phyloP scores from a whole-genome alignment of 2,113 vertebrate species.

The Alectura lathami region DNA sequence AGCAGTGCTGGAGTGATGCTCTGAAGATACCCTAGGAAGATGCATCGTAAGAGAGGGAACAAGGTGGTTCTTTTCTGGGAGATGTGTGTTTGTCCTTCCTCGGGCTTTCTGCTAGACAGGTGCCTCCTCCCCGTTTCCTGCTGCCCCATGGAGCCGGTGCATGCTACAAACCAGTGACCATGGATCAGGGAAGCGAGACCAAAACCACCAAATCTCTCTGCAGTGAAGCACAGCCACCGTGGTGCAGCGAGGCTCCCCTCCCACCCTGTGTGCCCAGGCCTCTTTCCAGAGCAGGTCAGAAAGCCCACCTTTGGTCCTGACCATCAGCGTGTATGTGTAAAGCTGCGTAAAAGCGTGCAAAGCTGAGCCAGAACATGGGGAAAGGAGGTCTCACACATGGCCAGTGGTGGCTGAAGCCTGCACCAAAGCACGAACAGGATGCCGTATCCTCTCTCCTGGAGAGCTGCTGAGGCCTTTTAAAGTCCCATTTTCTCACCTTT shows the following conservation, averaged over 20 bases:
- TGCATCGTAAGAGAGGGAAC: not conserved
- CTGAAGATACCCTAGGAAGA: not conserved
- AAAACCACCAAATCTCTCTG: not conserved
- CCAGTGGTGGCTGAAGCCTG: not conserved
- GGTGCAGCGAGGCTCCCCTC: rapidly evolving
- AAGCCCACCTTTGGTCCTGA: not conserved
- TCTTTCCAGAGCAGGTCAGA: not conserved
- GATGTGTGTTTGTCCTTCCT: not conserved
- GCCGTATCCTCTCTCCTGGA: rapidly evolving
- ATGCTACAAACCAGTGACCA: not conserved
- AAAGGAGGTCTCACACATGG: not conserved
- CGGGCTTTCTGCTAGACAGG: not conserved
- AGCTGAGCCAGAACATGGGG: not conserved
- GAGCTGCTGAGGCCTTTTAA: not conserved
- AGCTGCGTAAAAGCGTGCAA: not conserved
- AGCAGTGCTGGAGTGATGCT: not conserved
- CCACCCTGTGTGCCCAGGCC: not conserved
- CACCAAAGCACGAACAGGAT: not conserved
- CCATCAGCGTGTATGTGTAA: not conserved
- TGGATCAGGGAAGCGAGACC: not conserved
- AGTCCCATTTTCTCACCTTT: not conserved
- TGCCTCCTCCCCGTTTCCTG: not conserved
- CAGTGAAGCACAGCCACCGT: not conserved
- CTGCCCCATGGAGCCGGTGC: not conserved
- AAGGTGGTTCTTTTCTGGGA: not conserved